Evolutionary conservation across 92 coral and sea anemone species (phyloP).

Genomic region (Phenganax stokvisi): DNA sequence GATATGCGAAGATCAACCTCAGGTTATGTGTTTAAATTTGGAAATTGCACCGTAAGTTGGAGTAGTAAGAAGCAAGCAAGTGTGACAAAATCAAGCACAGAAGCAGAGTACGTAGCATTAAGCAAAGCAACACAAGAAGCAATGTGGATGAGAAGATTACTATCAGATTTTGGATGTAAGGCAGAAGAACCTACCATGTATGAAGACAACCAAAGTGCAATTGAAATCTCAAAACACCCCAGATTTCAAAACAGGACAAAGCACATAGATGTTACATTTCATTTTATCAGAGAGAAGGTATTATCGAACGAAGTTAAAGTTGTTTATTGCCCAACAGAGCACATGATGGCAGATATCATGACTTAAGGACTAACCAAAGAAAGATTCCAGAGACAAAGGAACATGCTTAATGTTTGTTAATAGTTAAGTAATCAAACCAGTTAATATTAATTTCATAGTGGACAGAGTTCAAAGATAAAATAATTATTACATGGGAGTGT

Average conservation of each 20-base stretch:
- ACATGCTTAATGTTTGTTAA: too few species aligned
- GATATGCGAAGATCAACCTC: constrained; percentile 35
- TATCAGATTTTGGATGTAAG: constrained; percentile 38
- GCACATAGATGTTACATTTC: constrained; percentile 58
- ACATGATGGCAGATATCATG: constrained; percentile 61
- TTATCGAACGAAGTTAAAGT: constrained; percentile 41
- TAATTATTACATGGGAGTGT: too few species aligned
- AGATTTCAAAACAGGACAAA: constrained; percentile 53
- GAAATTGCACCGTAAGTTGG: constrained; percentile 53
- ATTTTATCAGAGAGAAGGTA: constrained; percentile 50
- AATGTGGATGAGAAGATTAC: constrained; percentile 30
- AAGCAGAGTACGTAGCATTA: constrained; percentile 53
- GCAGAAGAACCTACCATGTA: constrained; percentile 25
- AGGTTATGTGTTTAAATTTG: constrained; percentile 11
- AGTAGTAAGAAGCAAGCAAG: constrained; percentile 40
- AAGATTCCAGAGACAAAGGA: constrained; percentile 15
- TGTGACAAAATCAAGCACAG: constrained; percentile 53
- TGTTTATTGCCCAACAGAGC: constrained; percentile 45
- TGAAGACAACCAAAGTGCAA: constrained; percentile 62
- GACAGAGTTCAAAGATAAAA: too few species aligned
- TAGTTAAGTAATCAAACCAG: not conserved
- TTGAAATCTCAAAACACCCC: constrained; percentile 47
- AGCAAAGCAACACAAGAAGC: constrained; percentile 47
- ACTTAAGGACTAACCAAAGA: constrained; percentile 39
- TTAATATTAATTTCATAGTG: too few species aligned